Base-by-base conservation (phyloP, 2,113 vertebrate species). In the Taurulus bubalis region DNA sequence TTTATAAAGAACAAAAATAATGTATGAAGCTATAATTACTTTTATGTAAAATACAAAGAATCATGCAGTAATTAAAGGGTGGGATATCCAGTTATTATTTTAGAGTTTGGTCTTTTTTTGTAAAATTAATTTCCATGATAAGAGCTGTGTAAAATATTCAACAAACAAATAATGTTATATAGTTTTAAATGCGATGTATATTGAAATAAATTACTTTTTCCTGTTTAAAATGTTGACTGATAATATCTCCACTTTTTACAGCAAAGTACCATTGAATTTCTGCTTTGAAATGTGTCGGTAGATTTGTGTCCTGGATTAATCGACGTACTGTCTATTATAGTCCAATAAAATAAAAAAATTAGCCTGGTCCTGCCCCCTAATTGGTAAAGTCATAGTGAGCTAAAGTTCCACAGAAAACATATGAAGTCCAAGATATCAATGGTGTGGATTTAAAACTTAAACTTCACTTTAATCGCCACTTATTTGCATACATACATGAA, bases 21-120 rank as follows among this genome's bases (percentile, higher is more conserved):
- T 91, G 91, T 95, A 95, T 90, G 94, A 94, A 94, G 79, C 71
- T 87, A 88, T 87, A 87, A 84, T 80, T 90, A 92, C 92, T 94
- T 95, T 95, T 93, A 92, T 94, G 92, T 91, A 87, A 73, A 72
- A 75, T 58, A 77, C 51, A 92, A 84, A 82, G 71, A 93, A 93
- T 92, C 88, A 94, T 95, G 85, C 86, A 90, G 91, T 90, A 93
- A 95, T 94, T 95, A 93, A 95, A 90, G 89, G 95, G 95, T 90
- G 87, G 93, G 87, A 93, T 94, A 94, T 91, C 77, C 90, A 95
- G 88, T 78, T 78, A 92, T 85, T 79, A 96, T 96, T 96, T 96
- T 91, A 95, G 89, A 97, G 96, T 96, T 96, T 96, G 94, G 95
- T 96, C 94, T 97, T 97, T 96, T 98, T 97, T 98, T 98, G 93